Evolutionary conservation across 2,888 invertebrate species (phyloP).

Genomic region (Matsumyia berberina): DNA sequence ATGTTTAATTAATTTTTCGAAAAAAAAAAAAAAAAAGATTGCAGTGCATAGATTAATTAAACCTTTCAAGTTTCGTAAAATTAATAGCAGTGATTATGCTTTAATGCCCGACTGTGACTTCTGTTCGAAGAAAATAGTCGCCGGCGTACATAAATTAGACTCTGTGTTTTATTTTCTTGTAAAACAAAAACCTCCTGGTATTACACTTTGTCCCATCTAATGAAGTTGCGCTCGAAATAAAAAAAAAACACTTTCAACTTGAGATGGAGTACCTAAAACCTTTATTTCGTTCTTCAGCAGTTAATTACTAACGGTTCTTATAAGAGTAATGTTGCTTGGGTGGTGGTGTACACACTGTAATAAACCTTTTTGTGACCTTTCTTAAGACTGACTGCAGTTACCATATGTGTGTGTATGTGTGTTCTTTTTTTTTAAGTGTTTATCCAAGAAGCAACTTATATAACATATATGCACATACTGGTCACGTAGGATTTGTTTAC

Average conservation of each 20-base stretch:
- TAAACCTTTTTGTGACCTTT: conserved; percentile 70
- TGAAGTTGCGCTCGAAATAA: conserved; percentile 53
- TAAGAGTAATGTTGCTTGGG: conserved; percentile 34
- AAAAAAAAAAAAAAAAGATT: conserved; percentile 39
- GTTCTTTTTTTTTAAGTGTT: conserved; percentile 32
- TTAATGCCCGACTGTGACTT: conserved; percentile 43
- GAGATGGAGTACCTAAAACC: conserved; percentile 33
- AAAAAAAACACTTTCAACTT: conserved; percentile 50
- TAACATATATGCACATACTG: conserved; percentile 7
- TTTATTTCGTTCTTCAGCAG: conserved; percentile 5
- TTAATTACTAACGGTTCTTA: conserved; percentile 63
- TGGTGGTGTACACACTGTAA: conserved; percentile 22
- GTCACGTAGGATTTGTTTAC: conserved; percentile 53
- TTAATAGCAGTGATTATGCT: conserved; percentile 51
- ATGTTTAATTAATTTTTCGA: conserved; percentile 63
- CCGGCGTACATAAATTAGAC: conserved; percentile 19
- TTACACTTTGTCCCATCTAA: conserved; percentile 54
- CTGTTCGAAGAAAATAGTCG: conserved; percentile 35
- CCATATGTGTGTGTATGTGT: too few species aligned
- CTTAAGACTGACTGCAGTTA: conserved; percentile 26
- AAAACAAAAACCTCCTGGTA: conserved; percentile 62
- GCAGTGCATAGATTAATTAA: conserved; percentile 66
- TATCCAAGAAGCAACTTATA: conserved; percentile 37
- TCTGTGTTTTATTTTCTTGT: conserved; percentile 53
- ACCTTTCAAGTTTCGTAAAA: conserved; percentile 51